A percentile compares a stretch with the other conserved stretches of the same genome.
phyloP scores from a whole-genome alignment of 1,140 invertebrate genomes.

The Drosophila sucinea region DNA sequence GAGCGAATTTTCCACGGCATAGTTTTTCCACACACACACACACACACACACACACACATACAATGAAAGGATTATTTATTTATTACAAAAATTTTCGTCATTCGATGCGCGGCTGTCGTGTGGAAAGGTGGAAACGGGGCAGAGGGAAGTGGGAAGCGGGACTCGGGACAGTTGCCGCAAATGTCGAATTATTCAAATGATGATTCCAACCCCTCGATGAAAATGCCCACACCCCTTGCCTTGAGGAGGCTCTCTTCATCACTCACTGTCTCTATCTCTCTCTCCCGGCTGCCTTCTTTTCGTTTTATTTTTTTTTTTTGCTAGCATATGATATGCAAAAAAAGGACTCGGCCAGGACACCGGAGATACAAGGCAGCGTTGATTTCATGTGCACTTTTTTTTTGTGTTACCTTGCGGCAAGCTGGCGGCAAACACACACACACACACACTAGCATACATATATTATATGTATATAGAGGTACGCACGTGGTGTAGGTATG shows the following conservation, averaged over 20 bases:
- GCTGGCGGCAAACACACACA: slow-evolving; percentile 58
- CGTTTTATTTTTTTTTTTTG: slow-evolving; percentile 1
- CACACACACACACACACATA: slow-evolving; percentile 36
- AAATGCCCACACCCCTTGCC: slow-evolving; percentile 4
- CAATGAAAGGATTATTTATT: slow-evolving; percentile 74
- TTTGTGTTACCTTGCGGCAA: slow-evolving; percentile 69
- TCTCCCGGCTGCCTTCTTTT: slow-evolving; percentile 16
- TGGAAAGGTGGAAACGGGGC: slow-evolving; percentile 70
- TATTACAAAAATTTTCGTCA: slow-evolving; percentile 80
- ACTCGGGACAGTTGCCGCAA: slow-evolving; percentile 53
- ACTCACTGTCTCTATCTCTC: slow-evolving; percentile 14
- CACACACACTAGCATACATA: slow-evolving; percentile 6
- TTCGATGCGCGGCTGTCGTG: slow-evolving; percentile 74
- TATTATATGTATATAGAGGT: neutral
- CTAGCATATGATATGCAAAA: slow-evolving; percentile 67
- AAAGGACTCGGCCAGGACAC: slow-evolving; percentile 49
- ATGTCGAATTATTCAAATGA: slow-evolving; percentile 81
- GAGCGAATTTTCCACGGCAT: slow-evolving; percentile 71
- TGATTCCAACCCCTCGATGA: slow-evolving; percentile 69
- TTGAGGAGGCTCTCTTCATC: neutral
- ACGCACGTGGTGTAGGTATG: slow-evolving; percentile 42
- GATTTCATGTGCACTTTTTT: slow-evolving; percentile 76
- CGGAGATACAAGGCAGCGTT: slow-evolving; percentile 65
- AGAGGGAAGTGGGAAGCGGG: slow-evolving; percentile 43
- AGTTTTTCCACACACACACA: slow-evolving; percentile 54